These are phyloP conservation scores for Enteromius argenteus DNA, from an alignment of 2,797 vertebrate species.

Conservation along the genomic window DNA sequence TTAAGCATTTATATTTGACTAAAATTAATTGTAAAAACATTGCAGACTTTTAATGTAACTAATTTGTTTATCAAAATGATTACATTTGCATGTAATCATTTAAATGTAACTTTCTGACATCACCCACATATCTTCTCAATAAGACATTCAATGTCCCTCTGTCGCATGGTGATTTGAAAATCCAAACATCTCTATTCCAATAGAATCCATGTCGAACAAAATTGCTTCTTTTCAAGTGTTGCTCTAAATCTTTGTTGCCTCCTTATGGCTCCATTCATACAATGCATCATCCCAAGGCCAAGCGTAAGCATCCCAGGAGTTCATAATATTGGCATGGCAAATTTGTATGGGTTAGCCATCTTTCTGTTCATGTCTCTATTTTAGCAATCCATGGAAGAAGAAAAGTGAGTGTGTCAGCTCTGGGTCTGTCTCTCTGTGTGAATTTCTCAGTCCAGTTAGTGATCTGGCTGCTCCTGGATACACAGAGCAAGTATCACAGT, in stretches of 20 bases:
- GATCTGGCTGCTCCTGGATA: slow-evolving; percentile 26
- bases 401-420: slow-evolving; percentile 10
- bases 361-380: not conserved
- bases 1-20: not conserved
- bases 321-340: not conserved
- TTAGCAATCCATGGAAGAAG: not conserved
- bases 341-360: slow-evolving; percentile 3
- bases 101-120: slow-evolving; percentile 28
- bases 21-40: not conserved
- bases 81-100: not conserved
- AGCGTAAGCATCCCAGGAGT: slow-evolving; percentile 8
- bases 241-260: slow-evolving; percentile 33
- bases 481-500: slow-evolving; percentile 21
- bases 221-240: not conserved
- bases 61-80: not conserved
- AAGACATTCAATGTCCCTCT: slow-evolving; percentile 18
- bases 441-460: slow-evolving; percentile 32
- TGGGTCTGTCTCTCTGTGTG: slow-evolving; percentile 10
- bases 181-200: slow-evolving; percentile 11
- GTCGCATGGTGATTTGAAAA: slow-evolving; percentile 18
- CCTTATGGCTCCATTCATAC: slow-evolving; percentile 32
- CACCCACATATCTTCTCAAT: slow-evolving; percentile 52
- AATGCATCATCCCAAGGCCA: slow-evolving; percentile 22
- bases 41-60: not conserved
- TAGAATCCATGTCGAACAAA: slow-evolving; percentile 4